Evolutionary conservation across 2,113 vertebrate species (phyloP), one percentile per base, ranked within the genome.

Genomic region (Motacilla alba): DNA sequence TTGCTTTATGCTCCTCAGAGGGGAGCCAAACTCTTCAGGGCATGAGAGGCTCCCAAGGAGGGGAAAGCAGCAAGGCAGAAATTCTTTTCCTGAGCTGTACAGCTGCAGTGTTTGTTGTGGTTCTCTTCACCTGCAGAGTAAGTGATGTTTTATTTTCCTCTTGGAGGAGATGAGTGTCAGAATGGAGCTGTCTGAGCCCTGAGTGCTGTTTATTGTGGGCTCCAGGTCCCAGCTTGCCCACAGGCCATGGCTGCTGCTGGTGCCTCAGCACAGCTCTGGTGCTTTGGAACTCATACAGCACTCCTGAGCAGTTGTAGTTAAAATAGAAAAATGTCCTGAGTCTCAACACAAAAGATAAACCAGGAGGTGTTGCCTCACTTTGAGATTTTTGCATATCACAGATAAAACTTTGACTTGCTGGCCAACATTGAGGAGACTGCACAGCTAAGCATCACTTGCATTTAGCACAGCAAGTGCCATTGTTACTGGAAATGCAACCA

Each of bases 401-500:
- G 12, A 15, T 59, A 37, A 55, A 55, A 56, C 30, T 87, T 64
- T 77, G 52, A 31, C 31, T 81, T 2, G 0, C 6, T 59, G 76
- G 43, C 27, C 59, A 19, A 6, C 60, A 43, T 9, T 26, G 73
- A 84, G 64, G 47, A 63, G 49, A 46, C 15, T 87, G 47, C 11
- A 11, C 12, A 39, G 30, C 62, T 74, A 37, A 83, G 60, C 4
- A 9, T 17, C 47, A 62, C 13, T 59, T 43, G 8, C 23, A 15
- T 84, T 94, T 70, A 96, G 56, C 83, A 74, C 18, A 75, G 67
- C 78, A 91, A 67, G 72, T 91, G 93, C 33, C 46, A 83, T 83
- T 94, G 28, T 53, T 76, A 49, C 78, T 95, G 78, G 75, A 95
- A 97, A 94, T 73, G 86, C 95, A 95, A 20, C 11, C 56, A 75